Evolutionary conservation across 2,888 invertebrate genomes (phyloP), one percentile per base, ranked within the genome.

Genomic region (Peribatodes rhomboidaria): DNA sequence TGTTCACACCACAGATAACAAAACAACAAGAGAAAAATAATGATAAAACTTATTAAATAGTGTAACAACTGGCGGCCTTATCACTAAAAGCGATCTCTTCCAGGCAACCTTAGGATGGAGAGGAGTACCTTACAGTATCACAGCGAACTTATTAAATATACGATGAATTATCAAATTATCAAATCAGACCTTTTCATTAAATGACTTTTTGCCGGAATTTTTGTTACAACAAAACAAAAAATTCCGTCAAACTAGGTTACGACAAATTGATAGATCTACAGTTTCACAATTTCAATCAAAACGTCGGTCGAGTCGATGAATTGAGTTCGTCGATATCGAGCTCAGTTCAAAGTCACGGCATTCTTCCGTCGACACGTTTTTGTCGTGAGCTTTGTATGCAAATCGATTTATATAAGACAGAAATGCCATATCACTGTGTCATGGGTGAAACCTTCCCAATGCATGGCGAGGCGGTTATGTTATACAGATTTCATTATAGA

Each of bases 291-390:
- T 33, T 13, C 31, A 61, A 41, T 42, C 14, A 18, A 37, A 59
- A 35, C 14, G 49, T 58, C 41, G 14, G 31, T 9, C n/a, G 31
- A 14, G 1, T 9, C 9, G 18, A 50, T 10, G 4, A 13, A 50
- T 37, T 13, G 49, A 42, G 42, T 54, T 39, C 11, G 39, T 52
- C 14, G 31, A 47, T 35, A 35, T 61, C 46, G 46, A 11, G 52
- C 49, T 61, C 65, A 20, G 61, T 67, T 68, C 64, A 65, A 70
- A 62, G 68, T 66, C 65, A 67, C 55, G 58, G 52, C 31, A n/a
- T 27, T 65, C 49, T 70, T 68, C 64, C 57, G 64, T 56, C 39
- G 60, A 65, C 66, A 70, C 64, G 62, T 66, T 68, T 70, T 70
- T 70, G 6, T 63, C 13, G 16, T 37, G 55, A 44, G 61, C 41